Evolutionary conservation across 1,140 invertebrate species (phyloP), one percentile per base, ranked within the genome.

Genomic region (Trichogramma pretiosum): DNA sequence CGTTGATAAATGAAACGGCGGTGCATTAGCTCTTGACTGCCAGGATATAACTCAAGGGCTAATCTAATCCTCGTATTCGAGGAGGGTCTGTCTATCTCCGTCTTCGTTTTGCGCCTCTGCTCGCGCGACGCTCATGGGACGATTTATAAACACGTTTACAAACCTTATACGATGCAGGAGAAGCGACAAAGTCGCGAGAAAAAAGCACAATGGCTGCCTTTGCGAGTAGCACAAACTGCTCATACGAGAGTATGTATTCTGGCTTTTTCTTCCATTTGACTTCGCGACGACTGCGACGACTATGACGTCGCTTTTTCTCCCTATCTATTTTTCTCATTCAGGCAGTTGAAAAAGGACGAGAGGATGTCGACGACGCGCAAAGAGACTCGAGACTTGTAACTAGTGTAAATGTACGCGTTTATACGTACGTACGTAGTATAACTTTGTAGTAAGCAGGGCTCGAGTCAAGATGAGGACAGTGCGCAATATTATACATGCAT

Each of bases 31-130:
- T n/a, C n/a, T n/a, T n/a, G n/a, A 44, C 28, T 23, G n/a, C 38
- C 24, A 41, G 43, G 33, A 36, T 46, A 41, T 51, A 51, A 51
- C 43, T 51, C 44, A 51, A 17, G n/a, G 33, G 23, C 38, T 50
- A 51, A 51, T 51, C 49, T 51, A 51, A 51, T 51, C 49, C 49
- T n/a, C n/a, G n/a, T n/a, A n/a, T n/a, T n/a, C n/a, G n/a, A 51
- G 16, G 42, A 51, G 42, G 46, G 49, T 17, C 42, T 19, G 37
- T 10, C 26, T 39, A 33, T 18, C 28, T 14, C 41, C 22, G 28
- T 45, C 26, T 40, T 44, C 34, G 5, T 23, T 34, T n/a, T 32
- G 17, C 18, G 19, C 28, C 33, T 1, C 23, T 11, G 17, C 35
- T 16, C 11, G 28, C 22, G 22, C 32, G 32, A 33, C 37, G n/a